Conservation (phyloP, 2,888 invertebrate species). For the Euzetes globulus region DNA sequence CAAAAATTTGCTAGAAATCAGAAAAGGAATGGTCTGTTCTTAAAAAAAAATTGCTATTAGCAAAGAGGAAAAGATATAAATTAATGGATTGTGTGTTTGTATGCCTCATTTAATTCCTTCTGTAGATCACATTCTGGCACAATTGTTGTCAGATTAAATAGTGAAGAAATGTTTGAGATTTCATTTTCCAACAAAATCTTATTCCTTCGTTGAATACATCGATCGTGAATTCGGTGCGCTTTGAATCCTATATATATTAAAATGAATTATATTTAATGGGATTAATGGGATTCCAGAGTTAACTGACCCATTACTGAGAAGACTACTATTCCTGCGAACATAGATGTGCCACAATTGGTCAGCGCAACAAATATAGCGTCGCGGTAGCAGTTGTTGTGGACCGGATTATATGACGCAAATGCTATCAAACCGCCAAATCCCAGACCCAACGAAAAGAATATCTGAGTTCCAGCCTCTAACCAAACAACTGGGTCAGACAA, state of each 20-base stretch:
- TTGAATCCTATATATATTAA: constrained; percentile 60
- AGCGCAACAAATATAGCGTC: constrained; percentile 87
- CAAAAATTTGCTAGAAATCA: neutral
- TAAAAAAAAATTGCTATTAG: neutral
- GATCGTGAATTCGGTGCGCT: constrained; percentile 72
- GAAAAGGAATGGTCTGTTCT: neutral
- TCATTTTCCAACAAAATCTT: neutral
- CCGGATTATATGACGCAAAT: constrained; percentile 92
- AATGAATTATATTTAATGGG: too few species aligned
- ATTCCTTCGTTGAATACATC: constrained; percentile 54
- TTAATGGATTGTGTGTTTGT: constrained; percentile 43
- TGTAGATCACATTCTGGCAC: constrained; percentile 62
- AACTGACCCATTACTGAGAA: constrained; percentile 75
- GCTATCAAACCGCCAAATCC: constrained; percentile 94
- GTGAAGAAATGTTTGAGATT: neutral
- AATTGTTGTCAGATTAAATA: constrained; percentile 2
- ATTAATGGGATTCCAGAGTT: neutral
- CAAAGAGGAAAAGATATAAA: constrained; percentile 4
- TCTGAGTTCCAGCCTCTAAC: constrained; percentile 95
- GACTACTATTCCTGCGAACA: constrained; percentile 93
- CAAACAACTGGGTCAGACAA: constrained; percentile 88
- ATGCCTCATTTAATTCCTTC: constrained; percentile 78
- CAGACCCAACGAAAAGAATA: constrained; percentile 89
- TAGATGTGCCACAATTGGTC: constrained; percentile 87
- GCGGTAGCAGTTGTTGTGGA: constrained; percentile 89